A percentile compares a stretch with the other conserved stretches of the same genome.
Evolutionary conservation across 2,888 invertebrate species (phyloP).

Genomic region (Archips xylosteana): DNA sequence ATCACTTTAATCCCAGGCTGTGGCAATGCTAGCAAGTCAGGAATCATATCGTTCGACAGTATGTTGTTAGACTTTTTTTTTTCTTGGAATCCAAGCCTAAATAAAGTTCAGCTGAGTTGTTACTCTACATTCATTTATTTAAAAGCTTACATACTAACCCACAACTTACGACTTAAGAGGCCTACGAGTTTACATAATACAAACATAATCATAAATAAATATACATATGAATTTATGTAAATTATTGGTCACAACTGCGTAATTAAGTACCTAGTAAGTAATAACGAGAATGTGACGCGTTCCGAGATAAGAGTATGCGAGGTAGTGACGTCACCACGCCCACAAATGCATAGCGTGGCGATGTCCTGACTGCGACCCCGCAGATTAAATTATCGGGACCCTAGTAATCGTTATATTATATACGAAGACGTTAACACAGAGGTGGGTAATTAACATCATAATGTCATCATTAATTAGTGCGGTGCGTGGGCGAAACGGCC

Average conservation of each 20-base stretch:
- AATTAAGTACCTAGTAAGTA: not conserved
- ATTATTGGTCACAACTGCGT: constrained; percentile 7
- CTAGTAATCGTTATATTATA: not conserved
- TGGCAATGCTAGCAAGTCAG: no score
- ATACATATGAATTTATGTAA: not conserved
- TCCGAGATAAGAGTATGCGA: not conserved
- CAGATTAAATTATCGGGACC: not conserved
- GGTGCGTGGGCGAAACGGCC: no score
- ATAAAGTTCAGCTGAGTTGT: not conserved
- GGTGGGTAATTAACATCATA: no score
- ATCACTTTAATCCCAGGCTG: no score
- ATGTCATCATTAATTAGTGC: no score
- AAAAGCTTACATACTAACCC: not conserved
- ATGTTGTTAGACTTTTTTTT: no score
- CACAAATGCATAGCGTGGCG: not conserved
- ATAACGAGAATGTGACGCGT: constrained; percentile 6
- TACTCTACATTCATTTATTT: not conserved
- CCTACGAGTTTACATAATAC: not conserved
- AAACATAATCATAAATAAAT: not conserved
- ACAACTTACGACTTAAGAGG: no score
- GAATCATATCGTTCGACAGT: no score
- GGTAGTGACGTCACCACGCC: constrained; percentile 15
- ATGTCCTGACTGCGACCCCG: not conserved
- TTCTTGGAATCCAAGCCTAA: no score
- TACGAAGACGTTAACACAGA: no score